Base-by-base conservation (phyloP, 1,140 invertebrate genomes). In the Rhizoglyphus robini region DNA sequence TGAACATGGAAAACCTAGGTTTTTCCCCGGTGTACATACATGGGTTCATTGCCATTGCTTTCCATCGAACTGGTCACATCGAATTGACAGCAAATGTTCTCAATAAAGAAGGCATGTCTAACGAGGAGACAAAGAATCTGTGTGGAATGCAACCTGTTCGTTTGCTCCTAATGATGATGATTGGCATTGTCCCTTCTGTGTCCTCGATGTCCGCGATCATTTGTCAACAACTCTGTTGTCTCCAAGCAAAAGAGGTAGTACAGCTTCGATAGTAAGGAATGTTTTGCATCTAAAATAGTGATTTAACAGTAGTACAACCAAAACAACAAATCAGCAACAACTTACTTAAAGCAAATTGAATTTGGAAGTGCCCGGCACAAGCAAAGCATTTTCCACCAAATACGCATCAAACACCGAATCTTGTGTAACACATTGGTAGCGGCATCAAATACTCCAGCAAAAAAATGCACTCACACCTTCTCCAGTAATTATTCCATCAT, bases 11-110 rank as follows among this genome's bases (percentile, higher is more conserved):
- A 99, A 99, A n/a, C n/a, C n/a, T n/a, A 0, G 96, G 96, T 76
- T 97, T 98, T 76, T 99, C 95, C 18, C 96, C 96, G 0, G 96
- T 99, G 76, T 99, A 96, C 57, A 99, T n/a, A n/a, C n/a, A n/a
- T n/a, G n/a, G n/a, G n/a, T n/a, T n/a, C n/a, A n/a, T n/a, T n/a
- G n/a, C n/a, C n/a, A n/a, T n/a, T n/a, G n/a, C n/a, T n/a, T n/a
- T n/a, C n/a, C n/a, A n/a, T n/a, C n/a, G n/a, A n/a, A n/a, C n/a
- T 41, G 18, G n/a, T n/a, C n/a, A 51, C 13, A 51, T 51, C 48
- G 23, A 51, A 51, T 51, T 51, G 18, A 27, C 29, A 25, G n/a
- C 15, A 60, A 60, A 46, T 60, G 15, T 60, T 34, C 27, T 13
- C 1, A 46, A 60, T 34, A 60, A 60, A 60, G 13, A 34, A 15